Evolutionary conservation across 2,113 vertebrate species (phyloP).

Genomic region (Phycodurus eques): DNA sequence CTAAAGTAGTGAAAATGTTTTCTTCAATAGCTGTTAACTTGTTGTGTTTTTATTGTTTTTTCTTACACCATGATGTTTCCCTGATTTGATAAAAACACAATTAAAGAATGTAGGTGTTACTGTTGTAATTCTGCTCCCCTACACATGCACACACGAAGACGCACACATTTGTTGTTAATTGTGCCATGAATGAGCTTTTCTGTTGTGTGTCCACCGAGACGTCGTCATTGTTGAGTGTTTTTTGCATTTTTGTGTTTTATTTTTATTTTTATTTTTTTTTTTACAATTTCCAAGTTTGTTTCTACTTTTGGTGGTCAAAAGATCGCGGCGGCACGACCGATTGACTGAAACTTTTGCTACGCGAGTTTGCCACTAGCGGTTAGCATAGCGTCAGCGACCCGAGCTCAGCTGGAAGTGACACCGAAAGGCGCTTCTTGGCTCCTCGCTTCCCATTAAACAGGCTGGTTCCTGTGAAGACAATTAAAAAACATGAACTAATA

Average conservation of each 20-base stretch:
- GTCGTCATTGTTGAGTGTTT: conserved; percentile 52
- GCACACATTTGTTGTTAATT: conserved; percentile 41
- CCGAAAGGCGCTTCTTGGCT: conserved; percentile 14
- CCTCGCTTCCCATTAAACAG: conserved; percentile 53
- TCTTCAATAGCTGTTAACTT: conserved; percentile 78
- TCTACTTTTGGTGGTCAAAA: conserved; percentile 48
- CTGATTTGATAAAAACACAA: conserved; percentile 76
- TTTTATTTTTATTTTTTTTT: conserved; percentile 62
- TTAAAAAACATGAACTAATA: conserved; percentile 55
- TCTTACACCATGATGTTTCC: conserved; percentile 69
- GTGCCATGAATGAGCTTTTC: conserved; percentile 81
- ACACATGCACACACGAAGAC: conserved; percentile 19
- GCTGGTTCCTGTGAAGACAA: conserved; percentile 83
- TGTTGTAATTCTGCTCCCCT: conserved; percentile 63
- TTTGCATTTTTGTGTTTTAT: conserved; percentile 49
- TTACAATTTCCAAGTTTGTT: conserved; percentile 61
- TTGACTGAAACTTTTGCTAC: conserved; percentile 19
- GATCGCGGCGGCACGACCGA: conserved; percentile 50
- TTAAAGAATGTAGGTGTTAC: conserved; percentile 79
- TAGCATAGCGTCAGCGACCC: neutral
- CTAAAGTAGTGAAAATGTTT: conserved; percentile 93
- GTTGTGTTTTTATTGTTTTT: conserved; percentile 62
- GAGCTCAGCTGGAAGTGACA: conserved; percentile 33
- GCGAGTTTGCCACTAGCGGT: neutral
- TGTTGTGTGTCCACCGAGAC: conserved; percentile 68